A percentile compares a stretch with the other conserved stretches of the same genome.
phyloP scores from a whole-genome alignment of 2,888 invertebrate genomes.

The Lithodes maja region DNA sequence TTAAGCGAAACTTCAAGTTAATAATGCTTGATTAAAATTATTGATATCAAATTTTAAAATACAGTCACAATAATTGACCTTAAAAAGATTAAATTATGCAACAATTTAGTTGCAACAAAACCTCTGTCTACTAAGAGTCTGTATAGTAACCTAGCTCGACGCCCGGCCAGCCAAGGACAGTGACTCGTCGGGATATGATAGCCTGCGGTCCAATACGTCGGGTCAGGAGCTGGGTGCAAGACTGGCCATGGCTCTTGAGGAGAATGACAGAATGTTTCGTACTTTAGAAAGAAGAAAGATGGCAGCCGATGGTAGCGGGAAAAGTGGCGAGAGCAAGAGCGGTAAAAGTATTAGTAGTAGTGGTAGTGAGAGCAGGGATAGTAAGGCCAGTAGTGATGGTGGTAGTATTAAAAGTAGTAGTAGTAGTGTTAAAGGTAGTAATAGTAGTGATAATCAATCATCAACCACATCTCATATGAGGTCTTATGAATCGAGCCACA shows the following conservation, averaged over 20 bases:
- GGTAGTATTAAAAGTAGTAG: not conserved
- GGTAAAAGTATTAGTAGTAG: not conserved
- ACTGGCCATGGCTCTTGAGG: slow-evolving; percentile 67
- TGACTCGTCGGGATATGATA: slow-evolving; percentile 66
- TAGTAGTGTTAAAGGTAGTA: not conserved
- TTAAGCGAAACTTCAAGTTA: too few relatives aligned
- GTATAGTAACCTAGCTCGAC: not conserved
- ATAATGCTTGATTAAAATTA: too few relatives aligned
- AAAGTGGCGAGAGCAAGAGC: slow-evolving; percentile 9
- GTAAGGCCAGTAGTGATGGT: not conserved
- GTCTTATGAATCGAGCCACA: slow-evolving; percentile 4
- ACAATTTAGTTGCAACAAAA: too few relatives aligned
- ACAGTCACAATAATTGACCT: too few relatives aligned
- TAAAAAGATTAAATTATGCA: too few relatives aligned
- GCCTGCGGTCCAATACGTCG: slow-evolving; percentile 61
- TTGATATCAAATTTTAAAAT: too few relatives aligned
- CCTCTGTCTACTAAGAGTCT: too few relatives aligned
- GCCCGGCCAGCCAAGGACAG: slow-evolving; percentile 57
- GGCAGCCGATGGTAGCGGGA: slow-evolving; percentile 11
- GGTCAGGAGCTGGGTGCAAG: slow-evolving; percentile 62
- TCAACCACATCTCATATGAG: slow-evolving; percentile 53
- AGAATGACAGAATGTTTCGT: slow-evolving; percentile 69
- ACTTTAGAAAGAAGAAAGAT: slow-evolving; percentile 62
- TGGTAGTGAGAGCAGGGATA: not conserved
- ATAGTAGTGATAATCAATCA: slow-evolving; percentile 21